phyloP scores from a whole-genome alignment of 2,113 vertebrate species.

The Motacilla tschutschensis region DNA sequence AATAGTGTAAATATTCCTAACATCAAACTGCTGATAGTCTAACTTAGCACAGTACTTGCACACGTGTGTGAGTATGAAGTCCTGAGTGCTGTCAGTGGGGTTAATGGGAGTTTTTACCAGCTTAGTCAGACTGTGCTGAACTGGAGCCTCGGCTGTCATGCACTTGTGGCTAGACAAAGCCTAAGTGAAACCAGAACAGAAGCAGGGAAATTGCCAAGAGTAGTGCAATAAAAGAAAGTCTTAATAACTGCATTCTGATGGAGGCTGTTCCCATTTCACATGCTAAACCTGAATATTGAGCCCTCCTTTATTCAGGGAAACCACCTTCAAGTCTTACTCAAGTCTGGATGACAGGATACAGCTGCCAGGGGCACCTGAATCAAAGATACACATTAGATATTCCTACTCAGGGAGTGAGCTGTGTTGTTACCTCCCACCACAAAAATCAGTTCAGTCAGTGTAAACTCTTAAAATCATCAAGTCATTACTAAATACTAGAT shows the following conservation, averaged over 20 bases:
- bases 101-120: conserved; percentile 34
- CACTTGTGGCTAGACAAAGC: conserved; percentile 46
- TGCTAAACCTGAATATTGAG: background rate
- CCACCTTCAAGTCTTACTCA: background rate
- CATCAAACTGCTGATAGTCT: background rate
- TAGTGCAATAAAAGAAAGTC: conserved; percentile 28
- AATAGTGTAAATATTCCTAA: background rate
- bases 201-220: conserved; percentile 36
- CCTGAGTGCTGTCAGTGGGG: background rate
- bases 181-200: conserved; percentile 58
- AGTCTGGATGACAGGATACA: background rate
- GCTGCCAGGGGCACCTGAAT: background rate
- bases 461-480: background rate
- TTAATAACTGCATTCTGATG: conserved; percentile 35
- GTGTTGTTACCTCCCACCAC: background rate
- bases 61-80: background rate
- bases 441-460: background rate
- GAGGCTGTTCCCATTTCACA: background rate
- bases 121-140: conserved; percentile 13
- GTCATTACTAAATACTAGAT: background rate
- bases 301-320: background rate
- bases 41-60: background rate
- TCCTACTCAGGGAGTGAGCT: background rate
- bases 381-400: background rate
- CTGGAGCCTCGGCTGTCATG: conserved; percentile 18